phyloP scores from a whole-genome alignment of 2,113 vertebrate species.

The Rhea americana region DNA sequence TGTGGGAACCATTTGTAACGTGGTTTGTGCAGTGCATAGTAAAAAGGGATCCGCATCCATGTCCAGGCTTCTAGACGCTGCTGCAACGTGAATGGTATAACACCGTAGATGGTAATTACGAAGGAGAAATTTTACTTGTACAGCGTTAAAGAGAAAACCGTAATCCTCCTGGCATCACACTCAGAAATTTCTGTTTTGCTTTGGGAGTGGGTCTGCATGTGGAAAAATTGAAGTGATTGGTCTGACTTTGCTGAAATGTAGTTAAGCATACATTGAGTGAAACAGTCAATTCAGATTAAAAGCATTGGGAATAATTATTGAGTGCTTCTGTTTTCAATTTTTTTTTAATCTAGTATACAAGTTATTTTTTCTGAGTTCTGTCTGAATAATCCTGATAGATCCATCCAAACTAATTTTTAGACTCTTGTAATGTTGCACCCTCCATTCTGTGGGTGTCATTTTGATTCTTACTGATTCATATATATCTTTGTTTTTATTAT shows the following conservation, averaged over 20 bases:
- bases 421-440: neutral
- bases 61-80: neutral
- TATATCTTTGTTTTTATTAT: neutral
- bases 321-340: neutral
- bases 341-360: neutral
- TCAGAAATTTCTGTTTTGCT: neutral
- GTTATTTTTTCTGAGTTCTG: neutral
- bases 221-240: neutral
- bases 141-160: neutral
- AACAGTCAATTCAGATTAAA: neutral
- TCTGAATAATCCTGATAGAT: constrained; percentile 23
- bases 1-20: neutral
- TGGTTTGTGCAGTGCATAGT: neutral
- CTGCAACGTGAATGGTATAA: neutral
- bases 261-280: neutral
- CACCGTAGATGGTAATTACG: neutral
- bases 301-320: neutral
- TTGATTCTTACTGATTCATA: constrained; percentile 19
- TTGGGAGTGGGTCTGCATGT: neutral
- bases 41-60: neutral
- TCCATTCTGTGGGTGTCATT: neutral
- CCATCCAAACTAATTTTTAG: constrained; percentile 29
- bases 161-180: neutral
- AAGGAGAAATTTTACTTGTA: neutral
- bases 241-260: neutral